Evolutionary conservation across 2,888 invertebrate species (phyloP), one percentile per base, ranked within the genome.

Genomic region (Malachius bipustulatus): DNA sequence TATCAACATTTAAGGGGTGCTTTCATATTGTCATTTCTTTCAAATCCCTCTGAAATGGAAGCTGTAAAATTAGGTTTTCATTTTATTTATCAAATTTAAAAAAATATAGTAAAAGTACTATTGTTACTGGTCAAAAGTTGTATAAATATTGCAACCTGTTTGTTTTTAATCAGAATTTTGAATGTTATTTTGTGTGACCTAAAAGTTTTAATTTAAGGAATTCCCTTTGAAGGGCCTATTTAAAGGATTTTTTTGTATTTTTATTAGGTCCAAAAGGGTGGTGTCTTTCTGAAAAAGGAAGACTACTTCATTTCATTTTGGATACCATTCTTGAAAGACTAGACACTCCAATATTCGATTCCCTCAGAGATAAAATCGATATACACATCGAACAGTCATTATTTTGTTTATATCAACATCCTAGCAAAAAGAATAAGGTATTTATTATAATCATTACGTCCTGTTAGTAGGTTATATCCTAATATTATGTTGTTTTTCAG

Each of bases 401-500:
- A 39, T 90, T 75, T 59, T 94, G 94, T 57, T 65, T 94, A 2
- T 93, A 82, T 58, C 80, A 81, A 1, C 82, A 85, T 63, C 84
- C 84, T 1, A 76, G 72, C 38, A 81, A 75, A 53, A 79, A 77
- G 51, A 74, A 67, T 35, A 75, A 73, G 54, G 70, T 67, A 45
- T 52, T 46, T 2, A 19, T 19, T 19, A 19, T 8, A 19, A 19
- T 19, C 6, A 19, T 19, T 19, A 8, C 6, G 6, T n/a, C 6
- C 24, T 19, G 24, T 19, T 19, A 8, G 24, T 19, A 19, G 24
- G 6, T 19, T 19, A 6, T 19, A 6, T 19, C n/a, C n/a, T 19
- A 8, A 6, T 8, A n/a, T n/a, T n/a, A n/a, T 19, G 24, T 19
- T 29, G 14, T 26, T 15, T 51, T 52, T 46, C 62, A 65, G 64